Evolutionary conservation across 2,888 invertebrate genomes (phyloP).

Genomic region (Octodonta nipae): DNA sequence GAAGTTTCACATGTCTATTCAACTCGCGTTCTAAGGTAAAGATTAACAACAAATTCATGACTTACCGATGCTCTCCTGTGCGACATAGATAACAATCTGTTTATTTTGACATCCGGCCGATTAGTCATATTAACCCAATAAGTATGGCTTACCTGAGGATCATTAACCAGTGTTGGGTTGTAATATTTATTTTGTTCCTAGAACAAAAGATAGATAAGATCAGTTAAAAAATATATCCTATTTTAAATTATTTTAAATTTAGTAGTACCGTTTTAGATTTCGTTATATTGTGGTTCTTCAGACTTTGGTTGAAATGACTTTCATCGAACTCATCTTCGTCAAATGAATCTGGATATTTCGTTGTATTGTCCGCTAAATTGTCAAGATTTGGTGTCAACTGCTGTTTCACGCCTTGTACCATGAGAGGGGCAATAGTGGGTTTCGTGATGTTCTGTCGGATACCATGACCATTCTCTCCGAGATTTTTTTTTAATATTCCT

Average conservation of each 20-base stretch:
- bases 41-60: too few relatives aligned
- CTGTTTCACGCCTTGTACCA: background rate
- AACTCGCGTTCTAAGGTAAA: too few relatives aligned
- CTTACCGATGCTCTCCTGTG: slow-evolving; percentile 75
- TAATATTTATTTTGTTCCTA: slow-evolving; percentile 68
- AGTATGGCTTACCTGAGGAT: slow-evolving; percentile 43
- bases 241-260: too few relatives aligned
- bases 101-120: slow-evolving; percentile 45
- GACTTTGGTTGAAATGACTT: slow-evolving; percentile 31
- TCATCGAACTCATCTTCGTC: slow-evolving; percentile 23
- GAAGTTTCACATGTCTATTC: too few relatives aligned
- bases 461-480: slow-evolving; percentile 41
- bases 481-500: slow-evolving; percentile 16
- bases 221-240: too few relatives aligned
- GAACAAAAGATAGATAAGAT: slow-evolving; percentile 14
- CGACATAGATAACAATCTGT: slow-evolving; percentile 63
- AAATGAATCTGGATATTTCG: slow-evolving; percentile 27
- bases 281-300: slow-evolving; percentile 38
- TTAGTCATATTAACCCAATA: slow-evolving; percentile 60
- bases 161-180: slow-evolving; percentile 57
- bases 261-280: slow-evolving; percentile 26
- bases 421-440: slow-evolving; percentile 6
- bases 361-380: background rate
- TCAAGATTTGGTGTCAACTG: background rate
- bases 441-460: slow-evolving; percentile 24